phyloP scores from a whole-genome alignment of 2,888 invertebrate genomes.

The Malachius bipustulatus region DNA sequence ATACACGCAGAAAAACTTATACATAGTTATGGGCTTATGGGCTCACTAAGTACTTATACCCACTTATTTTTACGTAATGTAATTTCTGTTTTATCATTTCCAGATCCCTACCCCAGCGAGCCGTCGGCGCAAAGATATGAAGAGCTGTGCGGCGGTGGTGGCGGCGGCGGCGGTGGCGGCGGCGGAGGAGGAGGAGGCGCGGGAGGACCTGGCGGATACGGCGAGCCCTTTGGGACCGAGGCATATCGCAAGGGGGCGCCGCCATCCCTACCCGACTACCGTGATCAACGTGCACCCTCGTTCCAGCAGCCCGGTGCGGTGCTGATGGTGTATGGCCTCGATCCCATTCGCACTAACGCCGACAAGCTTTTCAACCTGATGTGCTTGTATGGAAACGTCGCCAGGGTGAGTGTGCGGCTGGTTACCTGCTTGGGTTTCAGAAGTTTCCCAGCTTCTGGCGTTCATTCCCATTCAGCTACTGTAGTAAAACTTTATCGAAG shows the following conservation, averaged over 20 bases:
- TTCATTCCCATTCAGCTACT: too few relatives aligned
- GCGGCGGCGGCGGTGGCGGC: too few relatives aligned
- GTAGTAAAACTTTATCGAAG: too few relatives aligned
- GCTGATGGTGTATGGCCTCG: constrained; percentile 96
- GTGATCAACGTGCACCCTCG: constrained; percentile 30
- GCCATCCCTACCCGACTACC: constrained; percentile 41
- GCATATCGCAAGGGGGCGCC: constrained; percentile 41
- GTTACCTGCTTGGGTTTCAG: too few relatives aligned
- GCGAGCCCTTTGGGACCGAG: constrained; percentile 32
- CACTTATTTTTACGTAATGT: too few relatives aligned
- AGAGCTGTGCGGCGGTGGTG: constrained; percentile 36
- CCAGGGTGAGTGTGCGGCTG: constrained; percentile 73
- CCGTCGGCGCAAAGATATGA: constrained; percentile 36
- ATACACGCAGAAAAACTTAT: too few relatives aligned
- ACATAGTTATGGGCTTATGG: too few relatives aligned
- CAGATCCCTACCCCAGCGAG: constrained; percentile 34
- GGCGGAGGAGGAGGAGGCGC: too few relatives aligned
- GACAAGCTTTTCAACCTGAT: constrained; percentile 96
- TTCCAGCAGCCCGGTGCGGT: constrained; percentile 69
- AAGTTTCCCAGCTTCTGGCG: too few relatives aligned
- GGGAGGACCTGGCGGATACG: too few relatives aligned
- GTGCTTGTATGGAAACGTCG: constrained; percentile 97
- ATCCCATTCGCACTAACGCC: constrained; percentile 86
- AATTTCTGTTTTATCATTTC: too few relatives aligned
- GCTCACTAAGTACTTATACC: too few relatives aligned